A percentile compares a stretch with the other conserved stretches of the same genome.
phyloP scores from a whole-genome alignment of 2,113 vertebrate genomes.

The Sardina pilchardus region DNA sequence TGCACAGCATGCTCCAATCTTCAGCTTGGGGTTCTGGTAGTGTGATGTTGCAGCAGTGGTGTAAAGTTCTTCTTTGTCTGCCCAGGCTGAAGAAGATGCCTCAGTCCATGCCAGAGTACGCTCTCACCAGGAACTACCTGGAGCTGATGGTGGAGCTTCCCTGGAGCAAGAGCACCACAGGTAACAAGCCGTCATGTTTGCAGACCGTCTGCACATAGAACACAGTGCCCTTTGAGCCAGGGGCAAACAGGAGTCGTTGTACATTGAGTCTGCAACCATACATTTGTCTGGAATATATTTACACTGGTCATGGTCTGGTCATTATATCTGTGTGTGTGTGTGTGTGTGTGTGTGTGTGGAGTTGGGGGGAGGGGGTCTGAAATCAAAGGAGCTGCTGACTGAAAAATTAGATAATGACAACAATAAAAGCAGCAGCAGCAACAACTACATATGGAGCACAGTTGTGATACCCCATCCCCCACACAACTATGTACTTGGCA shows the following conservation, averaged over 20 bases:
- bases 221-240: not conserved
- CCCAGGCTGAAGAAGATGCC: slow-evolving; percentile 96
- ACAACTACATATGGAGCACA: too few species aligned
- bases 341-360: too few species aligned
- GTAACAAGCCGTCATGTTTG: not conserved
- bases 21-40: not conserved
- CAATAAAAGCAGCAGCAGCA: too few species aligned
- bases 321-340: too few species aligned
- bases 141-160: slow-evolving; percentile 97
- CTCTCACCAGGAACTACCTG: slow-evolving; percentile 92
- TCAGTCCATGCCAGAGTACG: slow-evolving; percentile 96
- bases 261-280: not conserved
- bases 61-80: not conserved
- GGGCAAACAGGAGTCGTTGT: not conserved
- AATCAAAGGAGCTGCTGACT: too few species aligned
- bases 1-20: not conserved
- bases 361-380: not conserved
- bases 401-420: too few species aligned
- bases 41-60: not conserved
- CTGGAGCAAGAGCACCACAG: slow-evolving; percentile 84
- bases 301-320: not conserved
- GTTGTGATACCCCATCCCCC: too few species aligned
- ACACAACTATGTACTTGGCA: too few species aligned
- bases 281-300: not conserved
- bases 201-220: not conserved